Evolutionary conservation across 2,797 vertebrate species (phyloP).

Genomic region (Gallinago solitaria): DNA sequence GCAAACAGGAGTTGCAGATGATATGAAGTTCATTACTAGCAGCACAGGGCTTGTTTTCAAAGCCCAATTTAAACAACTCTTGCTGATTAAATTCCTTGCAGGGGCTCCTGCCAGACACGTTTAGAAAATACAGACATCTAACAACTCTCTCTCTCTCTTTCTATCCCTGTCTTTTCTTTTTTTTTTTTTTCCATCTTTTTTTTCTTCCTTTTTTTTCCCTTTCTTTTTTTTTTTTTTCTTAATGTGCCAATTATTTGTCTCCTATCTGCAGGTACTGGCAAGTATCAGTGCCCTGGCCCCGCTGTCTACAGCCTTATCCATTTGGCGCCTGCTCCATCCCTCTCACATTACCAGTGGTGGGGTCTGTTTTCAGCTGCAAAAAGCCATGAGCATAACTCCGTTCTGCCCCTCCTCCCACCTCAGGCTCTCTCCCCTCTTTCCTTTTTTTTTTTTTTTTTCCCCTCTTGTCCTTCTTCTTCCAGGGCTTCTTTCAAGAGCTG

Average conservation of each 20-base stretch:
- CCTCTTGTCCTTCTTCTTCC: conserved; percentile 47
- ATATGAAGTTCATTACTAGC: conserved; percentile 80
- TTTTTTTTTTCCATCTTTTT: not conserved
- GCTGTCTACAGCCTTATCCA: conserved; percentile 85
- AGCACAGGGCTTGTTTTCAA: conserved; percentile 73
- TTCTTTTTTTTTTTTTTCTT: not conserved
- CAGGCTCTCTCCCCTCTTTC: not conserved
- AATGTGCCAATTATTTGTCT: conserved; percentile 82
- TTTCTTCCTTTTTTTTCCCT: not conserved
- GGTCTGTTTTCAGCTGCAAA: conserved; percentile 77
- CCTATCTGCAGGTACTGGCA: conserved; percentile 85
- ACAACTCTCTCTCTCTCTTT: conserved; percentile 69
- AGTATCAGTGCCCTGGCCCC: conserved; percentile 76
- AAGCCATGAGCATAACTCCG: conserved; percentile 69
- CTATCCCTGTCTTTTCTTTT: not conserved
- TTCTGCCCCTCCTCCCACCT: not conserved
- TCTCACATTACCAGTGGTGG: conserved; percentile 76
- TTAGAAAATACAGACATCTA: conserved; percentile 81
- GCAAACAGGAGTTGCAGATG: conserved; percentile 82
- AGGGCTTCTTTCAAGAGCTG: conserved; percentile 54
- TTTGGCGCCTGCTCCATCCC: conserved; percentile 81
- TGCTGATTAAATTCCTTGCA: conserved; percentile 85
- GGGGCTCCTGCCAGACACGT: conserved; percentile 80
- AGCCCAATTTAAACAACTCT: conserved; percentile 82
- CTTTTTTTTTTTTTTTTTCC: not conserved